These are phyloP conservation scores for Cladorhizidae sp. DNA, from an alignment of 37 sponge, comb jelly and placozoan genomes.

Conservation along the genomic window DNA sequence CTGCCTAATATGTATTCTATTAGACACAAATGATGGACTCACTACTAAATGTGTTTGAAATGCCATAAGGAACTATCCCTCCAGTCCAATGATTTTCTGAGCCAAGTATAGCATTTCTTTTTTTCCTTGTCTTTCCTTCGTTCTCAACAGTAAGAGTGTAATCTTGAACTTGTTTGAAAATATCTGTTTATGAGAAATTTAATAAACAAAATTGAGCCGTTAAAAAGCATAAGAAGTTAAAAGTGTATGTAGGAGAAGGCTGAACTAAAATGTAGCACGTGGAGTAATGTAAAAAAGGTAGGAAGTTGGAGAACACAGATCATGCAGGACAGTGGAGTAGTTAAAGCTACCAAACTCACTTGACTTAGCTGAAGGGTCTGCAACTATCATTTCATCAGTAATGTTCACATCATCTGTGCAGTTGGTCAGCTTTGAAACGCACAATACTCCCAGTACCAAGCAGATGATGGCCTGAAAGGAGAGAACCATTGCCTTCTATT, in stretches of 20 bases:
- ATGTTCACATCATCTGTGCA: not conserved
- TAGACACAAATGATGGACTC: not conserved
- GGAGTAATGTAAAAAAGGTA: no score
- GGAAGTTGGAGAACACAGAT: no score
- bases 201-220: not conserved
- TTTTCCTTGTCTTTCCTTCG: not conserved
- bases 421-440: not conserved
- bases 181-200: not conserved
- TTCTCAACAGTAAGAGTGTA: not conserved
- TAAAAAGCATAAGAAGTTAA: not conserved
- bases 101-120: not conserved
- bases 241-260: no score
- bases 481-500: no score
- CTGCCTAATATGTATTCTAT: not conserved
- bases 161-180: slow-evolving; percentile 1
- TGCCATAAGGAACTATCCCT: slow-evolving; percentile 44
- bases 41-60: slow-evolving; percentile 48
- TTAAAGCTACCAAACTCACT: no score
- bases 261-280: no score
- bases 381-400: not conserved
- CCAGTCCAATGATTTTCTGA: slow-evolving; percentile 54
- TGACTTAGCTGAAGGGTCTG: slow-evolving; percentile 17
- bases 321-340: no score
- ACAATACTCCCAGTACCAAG: not conserved
- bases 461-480: not conserved